Base-by-base conservation (phyloP, 2,888 invertebrate species). In the Helobdella robusta region DNA sequence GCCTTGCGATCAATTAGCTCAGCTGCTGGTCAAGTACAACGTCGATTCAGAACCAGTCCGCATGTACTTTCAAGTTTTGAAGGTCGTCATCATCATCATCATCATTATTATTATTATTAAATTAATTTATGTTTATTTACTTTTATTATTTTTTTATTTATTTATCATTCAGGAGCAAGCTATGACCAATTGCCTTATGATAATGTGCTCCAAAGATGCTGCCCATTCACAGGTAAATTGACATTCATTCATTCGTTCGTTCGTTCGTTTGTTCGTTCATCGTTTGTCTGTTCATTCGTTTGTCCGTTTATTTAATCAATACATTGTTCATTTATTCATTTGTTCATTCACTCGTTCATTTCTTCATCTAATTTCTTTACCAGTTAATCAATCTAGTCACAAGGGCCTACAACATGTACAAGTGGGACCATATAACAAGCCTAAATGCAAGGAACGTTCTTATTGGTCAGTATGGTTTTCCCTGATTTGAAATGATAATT, bases 331-430 rank as follows among this genome's bases (percentile, higher is more conserved):
- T n/a, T n/a, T n/a, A n/a, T n/a, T n/a, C n/a, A n/a, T n/a, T n/a
- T n/a, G n/a, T n/a, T n/a, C n/a, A n/a, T n/a, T n/a, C n/a, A n/a
- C n/a, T n/a, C n/a, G n/a, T n/a, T n/a, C n/a, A n/a, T n/a, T n/a
- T n/a, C n/a, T n/a, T n/a, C n/a, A n/a, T n/a, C n/a, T n/a, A n/a
- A n/a, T n/a, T n/a, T n/a, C n/a, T n/a, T n/a, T n/a, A n/a, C n/a
- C n/a, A 84, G 81, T 78, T 85, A 1, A 85, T 87, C 59, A 88
- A 91, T 75, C 88, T 89, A 87, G 93, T 94, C 0, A 87, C 90
- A 0, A 85, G 90, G 72, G 91, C 93, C 0, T 91, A 93, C 80
- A 89, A 93, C 80, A 81, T 91, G 69, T 92, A 90, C 76, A 94
- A 95, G 30, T 89, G 89, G 0, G 91, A 91, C 48, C 78, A 81